These are phyloP conservation scores for Oceanodroma leucorhoa DNA, from an alignment of 2,797 vertebrate genomes.

Conservation along the genomic window DNA sequence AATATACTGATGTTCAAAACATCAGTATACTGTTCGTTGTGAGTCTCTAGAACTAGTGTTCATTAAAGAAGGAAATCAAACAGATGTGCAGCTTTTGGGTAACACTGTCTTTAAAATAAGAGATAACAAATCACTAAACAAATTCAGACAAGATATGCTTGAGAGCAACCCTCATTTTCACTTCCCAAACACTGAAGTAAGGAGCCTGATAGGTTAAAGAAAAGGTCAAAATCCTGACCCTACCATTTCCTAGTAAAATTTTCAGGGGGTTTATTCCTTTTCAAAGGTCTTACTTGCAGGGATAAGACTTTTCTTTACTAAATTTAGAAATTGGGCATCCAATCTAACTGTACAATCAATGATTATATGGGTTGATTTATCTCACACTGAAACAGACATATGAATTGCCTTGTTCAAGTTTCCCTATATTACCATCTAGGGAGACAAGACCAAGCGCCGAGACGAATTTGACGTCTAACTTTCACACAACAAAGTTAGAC, in stretches of 20 bases:
- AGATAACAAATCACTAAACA: not conserved
- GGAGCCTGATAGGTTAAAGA: not conserved
- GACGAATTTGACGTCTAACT: not conserved
- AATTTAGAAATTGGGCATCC: not conserved
- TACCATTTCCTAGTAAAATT: not conserved
- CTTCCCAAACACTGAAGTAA: not conserved
- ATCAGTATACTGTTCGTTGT: not conserved
- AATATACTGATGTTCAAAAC: too few species aligned
- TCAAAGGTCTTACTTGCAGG: not conserved
- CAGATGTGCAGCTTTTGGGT: accelerated
- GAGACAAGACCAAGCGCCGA: not conserved
- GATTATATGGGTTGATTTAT: not conserved
- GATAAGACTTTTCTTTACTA: not conserved
- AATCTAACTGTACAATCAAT: not conserved
- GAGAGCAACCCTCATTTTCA: not conserved
- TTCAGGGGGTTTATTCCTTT: not conserved
- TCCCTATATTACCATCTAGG: not conserved
- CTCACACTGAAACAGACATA: not conserved
- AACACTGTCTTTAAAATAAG: not conserved
- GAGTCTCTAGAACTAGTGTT: not conserved
- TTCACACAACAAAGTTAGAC: not conserved
- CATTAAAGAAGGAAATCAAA: not conserved
- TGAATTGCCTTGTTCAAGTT: not conserved
- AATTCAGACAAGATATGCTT: not conserved
- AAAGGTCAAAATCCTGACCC: not conserved